Evolutionary conservation across 1,140 invertebrate species (phyloP).

Genomic region (Apolygus lucorum): DNA sequence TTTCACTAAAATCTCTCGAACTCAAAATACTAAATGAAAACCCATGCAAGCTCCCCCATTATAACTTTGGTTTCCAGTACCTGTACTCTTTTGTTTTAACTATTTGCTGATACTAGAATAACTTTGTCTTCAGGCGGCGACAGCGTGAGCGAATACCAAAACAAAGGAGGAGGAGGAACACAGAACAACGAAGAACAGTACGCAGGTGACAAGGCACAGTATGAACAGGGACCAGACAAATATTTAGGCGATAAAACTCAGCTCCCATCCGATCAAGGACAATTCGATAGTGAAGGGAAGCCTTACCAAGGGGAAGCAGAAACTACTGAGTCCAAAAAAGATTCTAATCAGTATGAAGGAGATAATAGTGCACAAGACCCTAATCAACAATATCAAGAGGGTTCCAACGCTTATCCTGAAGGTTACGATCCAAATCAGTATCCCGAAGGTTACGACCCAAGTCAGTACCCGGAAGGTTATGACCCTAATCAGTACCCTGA

Average conservation of each 20-base stretch:
- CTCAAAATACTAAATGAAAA: too few relatives aligned
- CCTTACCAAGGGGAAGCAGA: neutral
- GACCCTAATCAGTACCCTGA: constrained; percentile 15
- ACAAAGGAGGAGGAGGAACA: neutral
- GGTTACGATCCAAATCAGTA: constrained; percentile 3
- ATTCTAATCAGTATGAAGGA: neutral
- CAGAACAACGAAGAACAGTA: neutral
- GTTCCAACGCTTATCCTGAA: neutral
- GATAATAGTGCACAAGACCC: neutral
- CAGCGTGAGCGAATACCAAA: neutral
- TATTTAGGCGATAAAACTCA: constrained; percentile 12
- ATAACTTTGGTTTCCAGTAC: neutral
- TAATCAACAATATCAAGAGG: constrained; percentile 6
- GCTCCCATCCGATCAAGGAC: neutral
- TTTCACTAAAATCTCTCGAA: too few relatives aligned
- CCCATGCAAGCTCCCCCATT: neutral
- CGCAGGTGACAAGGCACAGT: neutral
- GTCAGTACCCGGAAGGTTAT: constrained; percentile 4
- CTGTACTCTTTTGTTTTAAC: neutral
- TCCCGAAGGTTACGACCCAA: constrained; percentile 14
- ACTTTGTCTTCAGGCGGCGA: neutral
- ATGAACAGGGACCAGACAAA: constrained; percentile 6
- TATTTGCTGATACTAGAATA: neutral
- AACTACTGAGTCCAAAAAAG: neutral
- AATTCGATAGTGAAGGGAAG: neutral